Conservation (phyloP, 2,888 invertebrate species). For the Eupithecia pulchellata region DNA sequence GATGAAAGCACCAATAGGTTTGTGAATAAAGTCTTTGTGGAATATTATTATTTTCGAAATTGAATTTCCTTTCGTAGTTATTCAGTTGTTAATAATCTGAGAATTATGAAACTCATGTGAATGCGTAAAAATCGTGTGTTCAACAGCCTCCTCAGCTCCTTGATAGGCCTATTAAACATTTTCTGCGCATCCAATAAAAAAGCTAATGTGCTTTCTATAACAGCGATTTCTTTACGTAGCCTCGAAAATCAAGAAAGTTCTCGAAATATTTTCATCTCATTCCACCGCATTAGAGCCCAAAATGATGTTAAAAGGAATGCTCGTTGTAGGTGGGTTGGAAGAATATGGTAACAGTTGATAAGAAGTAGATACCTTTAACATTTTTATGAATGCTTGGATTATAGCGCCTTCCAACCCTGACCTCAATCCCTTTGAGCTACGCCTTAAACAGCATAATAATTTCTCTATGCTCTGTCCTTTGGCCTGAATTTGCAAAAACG, state of each 20-base stretch:
- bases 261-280: background rate
- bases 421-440: background rate
- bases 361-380: background rate
- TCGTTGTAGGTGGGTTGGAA: background rate
- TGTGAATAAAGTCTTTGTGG: background rate
- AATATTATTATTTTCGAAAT: background rate
- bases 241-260: background rate
- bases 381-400: background rate
- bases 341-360: background rate
- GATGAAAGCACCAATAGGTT: background rate
- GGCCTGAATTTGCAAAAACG: background rate
- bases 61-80: conserved; percentile 4
- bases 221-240: background rate
- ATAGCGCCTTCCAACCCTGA: background rate
- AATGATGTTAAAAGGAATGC: background rate
- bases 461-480: no score
- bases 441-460: no score
- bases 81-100: conserved; percentile 2
- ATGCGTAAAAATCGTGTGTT: background rate
- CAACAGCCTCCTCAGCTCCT: background rate
- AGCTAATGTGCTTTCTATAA: background rate
- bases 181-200: conserved; percentile 4
- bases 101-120: background rate
- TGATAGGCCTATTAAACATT: background rate
- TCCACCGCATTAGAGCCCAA: background rate